Evolutionary conservation across 2,113 vertebrate genomes (phyloP).

Genomic region (Xenus cinereus): DNA sequence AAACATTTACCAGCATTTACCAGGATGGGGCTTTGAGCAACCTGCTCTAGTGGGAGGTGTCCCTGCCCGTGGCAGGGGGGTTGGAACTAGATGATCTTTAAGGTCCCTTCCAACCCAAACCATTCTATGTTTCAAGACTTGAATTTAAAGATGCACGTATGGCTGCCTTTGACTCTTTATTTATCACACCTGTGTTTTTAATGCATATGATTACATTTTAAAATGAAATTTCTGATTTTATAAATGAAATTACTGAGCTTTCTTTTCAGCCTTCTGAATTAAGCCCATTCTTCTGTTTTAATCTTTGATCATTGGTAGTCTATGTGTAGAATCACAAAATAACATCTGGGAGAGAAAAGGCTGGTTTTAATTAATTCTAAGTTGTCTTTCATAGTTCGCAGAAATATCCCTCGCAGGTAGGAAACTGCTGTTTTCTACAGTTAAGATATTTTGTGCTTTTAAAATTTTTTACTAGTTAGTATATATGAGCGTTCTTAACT

Average conservation of each 20-base stretch:
- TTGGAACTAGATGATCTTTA: no score
- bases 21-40: no score
- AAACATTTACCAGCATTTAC: not conserved
- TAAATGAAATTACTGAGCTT: not conserved
- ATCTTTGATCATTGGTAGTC: not conserved
- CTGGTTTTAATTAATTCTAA: not conserved
- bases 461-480: not conserved
- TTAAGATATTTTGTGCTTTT: not conserved
- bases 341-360: not conserved
- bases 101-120: no score
- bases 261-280: not conserved
- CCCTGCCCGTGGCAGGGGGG: no score
- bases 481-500: not conserved
- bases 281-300: not conserved
- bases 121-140: not conserved
- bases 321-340: not conserved
- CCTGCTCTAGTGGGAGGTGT: no score
- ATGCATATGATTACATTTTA: not conserved
- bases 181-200: not conserved
- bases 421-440: not conserved
- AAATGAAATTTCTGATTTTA: not conserved
- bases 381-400: not conserved
- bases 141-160: not conserved
- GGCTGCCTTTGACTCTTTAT: not conserved
- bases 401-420: not conserved